A percentile compares a stretch with the other conserved stretches of the same genome.
phyloP scores from a whole-genome alignment of 2,888 invertebrate species.

The Steromphala cineraria region DNA sequence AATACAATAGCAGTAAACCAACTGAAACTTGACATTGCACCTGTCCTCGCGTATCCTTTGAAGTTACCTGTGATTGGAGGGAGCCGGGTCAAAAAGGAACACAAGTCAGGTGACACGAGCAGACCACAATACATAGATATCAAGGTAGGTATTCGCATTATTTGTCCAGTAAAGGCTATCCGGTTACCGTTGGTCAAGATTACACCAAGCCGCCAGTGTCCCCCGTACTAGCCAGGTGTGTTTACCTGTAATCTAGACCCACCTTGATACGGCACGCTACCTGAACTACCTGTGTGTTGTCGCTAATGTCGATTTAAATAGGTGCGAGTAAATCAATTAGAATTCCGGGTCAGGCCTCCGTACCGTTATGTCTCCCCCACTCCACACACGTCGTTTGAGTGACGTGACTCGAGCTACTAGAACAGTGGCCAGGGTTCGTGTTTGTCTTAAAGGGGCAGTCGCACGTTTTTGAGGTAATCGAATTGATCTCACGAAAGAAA shows the following conservation, averaged over 20 bases:
- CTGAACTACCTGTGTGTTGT: not conserved
- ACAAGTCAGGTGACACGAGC: not conserved
- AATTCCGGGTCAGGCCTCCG: not conserved
- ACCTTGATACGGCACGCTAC: conserved; percentile 12
- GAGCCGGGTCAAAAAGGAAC: not conserved
- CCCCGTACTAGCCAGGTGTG: not conserved
- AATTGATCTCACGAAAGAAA: too few species aligned
- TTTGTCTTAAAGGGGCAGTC: too few species aligned
- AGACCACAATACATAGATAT: not conserved
- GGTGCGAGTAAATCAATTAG: conserved; percentile 19
- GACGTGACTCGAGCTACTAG: too few species aligned
- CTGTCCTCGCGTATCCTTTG: too few species aligned
- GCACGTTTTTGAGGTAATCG: too few species aligned
- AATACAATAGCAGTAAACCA: too few species aligned
- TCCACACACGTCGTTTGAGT: too few species aligned
- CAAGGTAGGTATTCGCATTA: not conserved
- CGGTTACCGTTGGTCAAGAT: not conserved
- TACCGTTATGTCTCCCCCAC: too few species aligned
- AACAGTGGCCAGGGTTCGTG: too few species aligned
- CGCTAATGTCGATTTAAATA: conserved; percentile 17
- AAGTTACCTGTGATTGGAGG: too few species aligned
- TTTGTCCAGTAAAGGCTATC: not conserved
- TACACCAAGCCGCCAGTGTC: not conserved
- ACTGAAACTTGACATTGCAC: too few species aligned
- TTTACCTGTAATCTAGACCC: not conserved